phyloP scores from a whole-genome alignment of 2,888 invertebrate species.

The Mesopsocus fuscifrons region DNA sequence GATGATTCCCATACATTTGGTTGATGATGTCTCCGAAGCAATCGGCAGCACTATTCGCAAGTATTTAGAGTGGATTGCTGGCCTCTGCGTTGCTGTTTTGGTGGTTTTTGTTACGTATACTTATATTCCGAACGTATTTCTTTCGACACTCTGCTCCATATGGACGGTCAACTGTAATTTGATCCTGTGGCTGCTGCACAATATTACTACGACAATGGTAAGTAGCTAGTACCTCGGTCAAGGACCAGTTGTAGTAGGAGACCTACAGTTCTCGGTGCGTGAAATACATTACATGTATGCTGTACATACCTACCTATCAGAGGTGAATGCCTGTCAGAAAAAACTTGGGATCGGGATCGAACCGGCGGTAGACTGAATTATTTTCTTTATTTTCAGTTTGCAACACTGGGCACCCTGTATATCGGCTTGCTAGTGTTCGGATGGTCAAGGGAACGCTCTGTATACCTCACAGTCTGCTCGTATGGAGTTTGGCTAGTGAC shows the following conservation, averaged over 20 bases:
- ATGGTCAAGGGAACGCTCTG: slow-evolving; percentile 54
- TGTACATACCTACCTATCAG: too few species aligned
- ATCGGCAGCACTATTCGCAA: slow-evolving; percentile 50
- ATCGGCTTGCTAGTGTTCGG: slow-evolving; percentile 46
- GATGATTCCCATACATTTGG: slow-evolving; percentile 52
- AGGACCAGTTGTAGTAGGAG: too few species aligned
- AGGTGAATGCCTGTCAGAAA: too few species aligned
- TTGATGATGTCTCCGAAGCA: slow-evolving; percentile 54
- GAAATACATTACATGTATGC: too few species aligned
- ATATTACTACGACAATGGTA: slow-evolving; percentile 23
- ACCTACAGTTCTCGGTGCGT: too few species aligned
- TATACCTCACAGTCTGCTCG: slow-evolving; percentile 45
- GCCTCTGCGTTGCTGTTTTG: slow-evolving; percentile 25
- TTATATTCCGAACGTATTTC: slow-evolving; percentile 46
- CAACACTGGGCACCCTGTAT: slow-evolving; percentile 46
- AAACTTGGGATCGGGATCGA: too few species aligned
- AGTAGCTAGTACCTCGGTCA: slow-evolving; percentile 26
- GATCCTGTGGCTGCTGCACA: slow-evolving; percentile 23
- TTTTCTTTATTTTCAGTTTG: too few species aligned
- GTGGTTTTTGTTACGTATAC: slow-evolving; percentile 43
- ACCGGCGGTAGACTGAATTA: too few species aligned
- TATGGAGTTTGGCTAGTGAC: slow-evolving; percentile 56
- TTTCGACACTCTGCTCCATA: slow-evolving; percentile 35
- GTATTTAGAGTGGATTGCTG: slow-evolving; percentile 40
- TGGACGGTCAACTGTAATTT: slow-evolving; percentile 17